Evolutionary conservation across 2,113 vertebrate genomes (phyloP).

Genomic region (Delphinapterus leucas): DNA sequence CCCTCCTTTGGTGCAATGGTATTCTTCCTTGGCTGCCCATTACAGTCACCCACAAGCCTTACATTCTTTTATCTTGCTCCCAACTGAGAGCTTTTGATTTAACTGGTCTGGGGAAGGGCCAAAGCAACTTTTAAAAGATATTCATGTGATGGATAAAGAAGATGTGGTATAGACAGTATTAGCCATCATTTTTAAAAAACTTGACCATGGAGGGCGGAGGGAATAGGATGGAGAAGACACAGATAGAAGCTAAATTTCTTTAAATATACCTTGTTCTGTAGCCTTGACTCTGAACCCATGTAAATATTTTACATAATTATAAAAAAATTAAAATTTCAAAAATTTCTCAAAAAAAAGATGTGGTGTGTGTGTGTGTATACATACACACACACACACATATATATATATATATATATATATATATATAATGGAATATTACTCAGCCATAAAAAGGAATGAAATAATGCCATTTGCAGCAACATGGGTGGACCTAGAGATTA

Average conservation of each 20-base stretch:
- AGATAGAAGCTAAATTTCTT: not conserved
- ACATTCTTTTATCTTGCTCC: not conserved
- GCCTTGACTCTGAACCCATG: not conserved
- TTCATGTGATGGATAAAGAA: not conserved
- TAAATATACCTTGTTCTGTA: not conserved
- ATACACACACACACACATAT: no score
- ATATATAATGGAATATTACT: not conserved
- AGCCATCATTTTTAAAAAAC: not conserved
- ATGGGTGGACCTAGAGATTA: not conserved
- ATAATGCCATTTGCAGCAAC: not conserved
- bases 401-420: not conserved
- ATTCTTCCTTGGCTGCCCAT: not conserved
- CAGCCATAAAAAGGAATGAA: not conserved
- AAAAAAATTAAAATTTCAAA: not conserved
- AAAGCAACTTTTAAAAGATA: not conserved
- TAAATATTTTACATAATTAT: not conserved
- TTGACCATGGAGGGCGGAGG: not conserved
- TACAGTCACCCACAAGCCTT: not conserved
- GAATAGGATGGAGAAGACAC: not conserved
- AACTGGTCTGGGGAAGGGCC: not conserved
- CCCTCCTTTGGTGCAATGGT: not conserved
- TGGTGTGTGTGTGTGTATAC: no score
- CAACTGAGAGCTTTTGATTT: not conserved
- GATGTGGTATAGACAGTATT: not conserved
- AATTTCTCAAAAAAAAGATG: not conserved